Percentiles rank a stretch among this genome's conserved stretches.
These are phyloP conservation scores for Peromyscus melanophrys DNA, from an alignment of 2,797 vertebrate genomes.

Conservation along the genomic window DNA sequence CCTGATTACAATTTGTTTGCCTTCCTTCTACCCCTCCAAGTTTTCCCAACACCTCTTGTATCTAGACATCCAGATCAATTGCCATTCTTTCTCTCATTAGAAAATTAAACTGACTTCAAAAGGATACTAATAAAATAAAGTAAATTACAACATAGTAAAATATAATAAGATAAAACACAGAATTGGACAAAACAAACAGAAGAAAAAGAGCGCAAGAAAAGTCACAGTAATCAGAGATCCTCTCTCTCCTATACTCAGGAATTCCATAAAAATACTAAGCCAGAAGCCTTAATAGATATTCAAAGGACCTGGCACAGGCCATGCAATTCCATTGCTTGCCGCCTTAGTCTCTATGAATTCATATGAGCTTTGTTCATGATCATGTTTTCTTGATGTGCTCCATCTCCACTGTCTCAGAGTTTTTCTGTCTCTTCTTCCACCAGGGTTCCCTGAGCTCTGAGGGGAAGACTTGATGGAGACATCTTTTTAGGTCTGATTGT, in stretches of 20 bases:
- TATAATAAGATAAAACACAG: background rate
- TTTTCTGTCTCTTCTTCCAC: background rate
- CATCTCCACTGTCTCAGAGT: background rate
- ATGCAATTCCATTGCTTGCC: background rate
- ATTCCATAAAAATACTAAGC: background rate
- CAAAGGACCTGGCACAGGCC: background rate
- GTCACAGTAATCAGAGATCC: background rate
- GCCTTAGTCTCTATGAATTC: background rate
- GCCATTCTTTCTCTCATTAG: background rate
- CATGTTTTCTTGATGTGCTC: no score
- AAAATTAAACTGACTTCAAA: background rate
- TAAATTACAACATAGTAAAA: background rate
- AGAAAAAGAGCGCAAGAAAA: background rate
- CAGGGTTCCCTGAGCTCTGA: background rate
- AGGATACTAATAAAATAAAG: background rate
- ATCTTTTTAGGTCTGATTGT: no score
- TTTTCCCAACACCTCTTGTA: background rate
- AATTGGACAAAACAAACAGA: background rate
- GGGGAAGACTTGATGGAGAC: no score
- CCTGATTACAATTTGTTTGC: background rate
- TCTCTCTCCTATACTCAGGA: background rate
- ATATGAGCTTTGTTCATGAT: background rate
- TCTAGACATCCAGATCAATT: background rate
- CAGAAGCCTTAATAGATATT: no score
- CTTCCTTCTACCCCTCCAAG: no score